Conservation (phyloP, 1,140 invertebrate genomes). For the Diorhabda elongata region DNA sequence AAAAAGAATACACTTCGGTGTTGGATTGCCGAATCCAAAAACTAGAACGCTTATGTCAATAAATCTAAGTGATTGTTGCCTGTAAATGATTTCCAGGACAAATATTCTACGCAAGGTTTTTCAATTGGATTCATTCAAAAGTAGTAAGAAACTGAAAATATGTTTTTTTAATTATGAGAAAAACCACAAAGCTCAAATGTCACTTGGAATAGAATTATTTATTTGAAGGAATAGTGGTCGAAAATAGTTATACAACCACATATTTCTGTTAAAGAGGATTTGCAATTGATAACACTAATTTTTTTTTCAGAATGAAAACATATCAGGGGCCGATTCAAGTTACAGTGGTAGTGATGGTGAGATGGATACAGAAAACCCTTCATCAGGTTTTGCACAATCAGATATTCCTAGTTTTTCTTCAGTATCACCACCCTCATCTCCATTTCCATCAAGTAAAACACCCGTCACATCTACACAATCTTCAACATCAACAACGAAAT, state of each 20-base stretch:
- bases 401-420: constrained; percentile 27
- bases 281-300: constrained; percentile 6
- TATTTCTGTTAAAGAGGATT: neutral
- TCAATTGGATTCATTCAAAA: too few species aligned
- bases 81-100: too few species aligned
- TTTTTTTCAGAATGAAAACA: constrained; percentile 44
- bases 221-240: neutral
- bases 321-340: constrained; percentile 42
- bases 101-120: too few species aligned
- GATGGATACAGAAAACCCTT: constrained; percentile 32
- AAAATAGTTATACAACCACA: neutral
- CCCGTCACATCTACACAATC: constrained; percentile 12
- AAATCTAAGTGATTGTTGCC: too few species aligned
- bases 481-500: constrained; percentile 17
- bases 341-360: constrained; percentile 43
- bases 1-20: too few species aligned
- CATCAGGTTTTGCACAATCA: constrained; percentile 27
- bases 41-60: too few species aligned
- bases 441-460: constrained; percentile 21
- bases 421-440: constrained; percentile 27
- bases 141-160: too few species aligned
- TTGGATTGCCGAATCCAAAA: too few species aligned
- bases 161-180: too few species aligned
- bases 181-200: too few species aligned
- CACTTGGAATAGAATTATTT: too few species aligned